A percentile compares a stretch with the other conserved stretches of the same genome.
phyloP scores from a whole-genome alignment of 2,113 vertebrate genomes.

The Gavia stellata region DNA sequence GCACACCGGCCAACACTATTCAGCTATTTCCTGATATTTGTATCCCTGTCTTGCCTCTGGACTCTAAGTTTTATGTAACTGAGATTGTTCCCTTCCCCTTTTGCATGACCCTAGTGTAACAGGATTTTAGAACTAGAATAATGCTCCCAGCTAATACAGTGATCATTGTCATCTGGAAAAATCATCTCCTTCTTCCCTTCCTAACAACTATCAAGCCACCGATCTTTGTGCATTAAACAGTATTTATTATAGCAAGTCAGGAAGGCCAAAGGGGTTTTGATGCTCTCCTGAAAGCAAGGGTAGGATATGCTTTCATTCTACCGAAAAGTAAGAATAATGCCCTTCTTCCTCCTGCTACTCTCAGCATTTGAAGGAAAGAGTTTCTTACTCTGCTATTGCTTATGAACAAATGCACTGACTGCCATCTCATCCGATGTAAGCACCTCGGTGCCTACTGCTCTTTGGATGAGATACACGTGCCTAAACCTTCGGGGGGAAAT shows the following conservation, averaged over 20 bases:
- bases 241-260: neutral
- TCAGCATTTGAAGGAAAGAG: neutral
- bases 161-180: constrained; percentile 24
- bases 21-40: constrained; percentile 29
- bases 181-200: neutral
- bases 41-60: neutral
- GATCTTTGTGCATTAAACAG: neutral
- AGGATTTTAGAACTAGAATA: constrained; percentile 11
- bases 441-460: neutral
- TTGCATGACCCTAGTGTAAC: neutral
- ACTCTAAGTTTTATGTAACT: neutral
- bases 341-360: neutral
- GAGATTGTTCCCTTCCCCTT: neutral
- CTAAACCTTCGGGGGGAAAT: neutral
- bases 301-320: neutral
- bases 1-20: neutral
- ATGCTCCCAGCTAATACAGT: neutral
- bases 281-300: neutral
- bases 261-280: neutral
- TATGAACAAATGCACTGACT: neutral
- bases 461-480: neutral
- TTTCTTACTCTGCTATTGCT: neutral
- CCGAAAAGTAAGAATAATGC: neutral
- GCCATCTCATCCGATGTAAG: neutral
- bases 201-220: neutral